Conservation (phyloP, 2,888 invertebrate genomes). For the Acrobasis repandana region DNA sequence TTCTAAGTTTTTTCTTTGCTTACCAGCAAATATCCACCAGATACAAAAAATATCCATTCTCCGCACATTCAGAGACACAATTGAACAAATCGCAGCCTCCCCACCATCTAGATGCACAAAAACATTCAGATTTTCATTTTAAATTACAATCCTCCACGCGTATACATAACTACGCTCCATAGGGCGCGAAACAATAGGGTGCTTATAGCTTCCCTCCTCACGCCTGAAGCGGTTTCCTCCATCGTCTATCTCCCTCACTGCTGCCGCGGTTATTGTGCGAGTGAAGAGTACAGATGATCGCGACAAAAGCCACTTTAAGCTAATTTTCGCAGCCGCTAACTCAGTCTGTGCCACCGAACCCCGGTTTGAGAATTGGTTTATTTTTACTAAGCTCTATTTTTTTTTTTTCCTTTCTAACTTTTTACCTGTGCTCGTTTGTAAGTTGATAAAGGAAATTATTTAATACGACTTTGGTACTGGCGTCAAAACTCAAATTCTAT, state of each 20-base stretch:
- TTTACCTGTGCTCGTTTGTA: slow-evolving; percentile 4
- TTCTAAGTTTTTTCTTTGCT: too few relatives aligned
- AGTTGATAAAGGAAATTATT: background rate
- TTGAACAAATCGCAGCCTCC: slow-evolving; percentile 21
- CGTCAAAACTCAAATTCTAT: too few relatives aligned
- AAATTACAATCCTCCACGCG: slow-evolving; percentile 57
- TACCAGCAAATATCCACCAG: too few relatives aligned
- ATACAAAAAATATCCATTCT: background rate
- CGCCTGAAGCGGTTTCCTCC: slow-evolving; percentile 71
- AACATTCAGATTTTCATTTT: slow-evolving; percentile 56
- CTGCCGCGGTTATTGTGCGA: slow-evolving; percentile 34
- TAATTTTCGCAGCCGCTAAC: slow-evolving; percentile 72
- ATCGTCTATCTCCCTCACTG: slow-evolving; percentile 50
- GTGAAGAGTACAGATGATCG: slow-evolving; percentile 49
- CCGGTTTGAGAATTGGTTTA: slow-evolving; percentile 52
- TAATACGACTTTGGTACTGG: background rate
- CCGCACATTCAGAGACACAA: background rate
- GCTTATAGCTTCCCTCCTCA: slow-evolving; percentile 72
- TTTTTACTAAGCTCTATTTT: slow-evolving; percentile 37
- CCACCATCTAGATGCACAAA: slow-evolving; percentile 36
- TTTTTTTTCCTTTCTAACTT: slow-evolving; percentile 5
- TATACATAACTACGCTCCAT: slow-evolving; percentile 57
- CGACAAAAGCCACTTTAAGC: slow-evolving; percentile 73
- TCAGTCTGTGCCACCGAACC: slow-evolving; percentile 49
- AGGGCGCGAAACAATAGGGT: slow-evolving; percentile 79